These are phyloP conservation scores for Mastigias papua DNA, from an alignment of 30 jellyfish, hydroid and myxozoan genomes.

Conservation along the genomic window DNA sequence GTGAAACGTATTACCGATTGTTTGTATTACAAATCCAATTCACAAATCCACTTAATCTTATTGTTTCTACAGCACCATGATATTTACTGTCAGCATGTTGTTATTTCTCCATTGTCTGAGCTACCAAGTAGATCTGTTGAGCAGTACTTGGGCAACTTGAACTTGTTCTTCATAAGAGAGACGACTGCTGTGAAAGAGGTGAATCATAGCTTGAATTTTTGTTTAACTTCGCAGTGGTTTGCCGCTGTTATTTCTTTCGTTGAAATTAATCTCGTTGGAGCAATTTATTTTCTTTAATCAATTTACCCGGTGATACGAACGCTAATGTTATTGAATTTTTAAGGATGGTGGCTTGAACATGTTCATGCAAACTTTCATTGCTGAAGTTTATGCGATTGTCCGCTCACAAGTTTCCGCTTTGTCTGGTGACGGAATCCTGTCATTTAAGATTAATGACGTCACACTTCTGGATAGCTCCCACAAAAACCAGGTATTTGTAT, in stretches of 20 bases:
- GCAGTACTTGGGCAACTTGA: conserved; percentile 85
- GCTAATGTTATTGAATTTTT: too few species aligned
- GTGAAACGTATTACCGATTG: too few species aligned
- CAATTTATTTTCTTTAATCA: too few species aligned
- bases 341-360: conserved; percentile 94
- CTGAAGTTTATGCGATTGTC: conserved; percentile 85
- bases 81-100: conserved; percentile 51
- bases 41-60: neutral
- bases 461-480: conserved; percentile 86
- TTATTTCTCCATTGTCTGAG: conserved; percentile 73
- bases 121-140: conserved; percentile 59
- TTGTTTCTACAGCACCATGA: conserved; percentile 25
- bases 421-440: conserved; percentile 88
- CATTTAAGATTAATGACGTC: conserved; percentile 79
- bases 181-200: conserved; percentile 94
- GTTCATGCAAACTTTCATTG: conserved; percentile 88
- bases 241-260: neutral
- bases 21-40: too few species aligned
- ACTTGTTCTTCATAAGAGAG: conserved; percentile 88
- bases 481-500: conserved; percentile 87
- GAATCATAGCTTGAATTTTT: neutral
- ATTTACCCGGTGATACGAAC: too few species aligned
- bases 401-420: conserved; percentile 86
- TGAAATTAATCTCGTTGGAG: neutral
- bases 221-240: neutral